Base-by-base conservation (phyloP, 2,113 vertebrate species). In the Paramormyrops kingsleyae region DNA sequence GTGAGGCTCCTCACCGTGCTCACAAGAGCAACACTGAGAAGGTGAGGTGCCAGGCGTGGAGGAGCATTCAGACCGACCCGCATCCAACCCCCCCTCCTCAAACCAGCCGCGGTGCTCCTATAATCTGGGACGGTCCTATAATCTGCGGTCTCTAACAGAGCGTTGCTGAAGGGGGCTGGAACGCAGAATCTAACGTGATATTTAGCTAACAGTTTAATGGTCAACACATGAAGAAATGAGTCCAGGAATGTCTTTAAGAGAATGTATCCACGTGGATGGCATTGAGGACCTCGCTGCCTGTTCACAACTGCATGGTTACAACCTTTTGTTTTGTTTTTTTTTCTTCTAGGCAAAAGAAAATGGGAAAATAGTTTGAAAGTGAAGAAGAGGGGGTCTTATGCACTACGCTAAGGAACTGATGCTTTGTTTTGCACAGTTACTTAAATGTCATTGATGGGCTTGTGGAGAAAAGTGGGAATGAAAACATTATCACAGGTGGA, bases 311-410 rank as follows among this genome's bases (percentile, higher is more conserved):
- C 19, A 6, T 15, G 59, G 56, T 84, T 62, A 39, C 44, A 17
- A 62, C 52, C 24, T 42, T 89, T 80, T 59, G 62, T 59, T 80
- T 39, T 27, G 56, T 84, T 89, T 56, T 27, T 91, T 87, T 87
- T 84, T 91, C 91, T 89, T 91, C 39, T 93, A 96, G 95, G 95
- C 94, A 10, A 93, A 94, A 94, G 95, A 95, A 90, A 94, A 95
- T 9, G 95, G 95, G 89, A 96, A 95, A 93, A 93, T 96, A 90
- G 95, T 96, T 89, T 96, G 93, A 93, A 42, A 39, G 90, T 91
- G 85, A 87, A 62, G 56, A 88, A 35, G 62, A 31, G 80, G 85
- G 46, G 46, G 46, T 31, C 52, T 90, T 89, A 44, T 84, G 7
- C 44, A 52, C 27, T 39, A 31, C 12, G 49, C 17, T 80, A 31